A percentile compares a stretch with the other conserved stretches of the same genome.
phyloP scores from a whole-genome alignment of 2,797 vertebrate genomes.

The Aldrovandia affinis region DNA sequence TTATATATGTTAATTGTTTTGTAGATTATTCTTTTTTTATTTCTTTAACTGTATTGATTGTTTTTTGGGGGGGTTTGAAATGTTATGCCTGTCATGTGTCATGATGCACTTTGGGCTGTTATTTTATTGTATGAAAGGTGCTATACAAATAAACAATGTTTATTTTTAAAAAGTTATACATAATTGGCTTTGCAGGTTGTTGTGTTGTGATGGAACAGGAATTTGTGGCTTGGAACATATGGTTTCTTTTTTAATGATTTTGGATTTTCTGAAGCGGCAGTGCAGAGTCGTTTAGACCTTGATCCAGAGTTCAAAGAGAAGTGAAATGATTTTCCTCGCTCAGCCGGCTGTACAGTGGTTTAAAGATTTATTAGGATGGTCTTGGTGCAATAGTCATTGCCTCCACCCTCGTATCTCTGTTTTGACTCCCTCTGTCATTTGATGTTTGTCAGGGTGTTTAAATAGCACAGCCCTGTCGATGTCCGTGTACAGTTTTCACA shows the following conservation, averaged over 20 bases:
- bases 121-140: background rate
- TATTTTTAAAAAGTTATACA: background rate
- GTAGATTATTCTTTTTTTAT: no score
- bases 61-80: no score
- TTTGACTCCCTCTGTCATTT: background rate
- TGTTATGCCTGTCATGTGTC: no score
- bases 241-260: background rate
- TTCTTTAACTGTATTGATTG: no score
- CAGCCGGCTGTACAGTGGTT: background rate
- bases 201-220: background rate
- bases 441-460: slow-evolving; percentile 3
- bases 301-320: background rate
- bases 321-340: background rate
- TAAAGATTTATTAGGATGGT: slow-evolving; percentile 13
- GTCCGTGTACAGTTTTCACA: slow-evolving; percentile 6
- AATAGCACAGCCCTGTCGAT: background rate
- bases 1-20: no score
- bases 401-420: background rate
- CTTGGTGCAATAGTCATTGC: background rate
- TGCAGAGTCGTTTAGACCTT: slow-evolving; percentile 6
- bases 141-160: background rate
- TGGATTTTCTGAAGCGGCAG: background rate
- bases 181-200: background rate
- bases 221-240: slow-evolving; percentile 2
- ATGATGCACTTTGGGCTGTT: background rate